phyloP scores from a whole-genome alignment of 2,888 invertebrate species.

The Cecidostiba fungosa region DNA sequence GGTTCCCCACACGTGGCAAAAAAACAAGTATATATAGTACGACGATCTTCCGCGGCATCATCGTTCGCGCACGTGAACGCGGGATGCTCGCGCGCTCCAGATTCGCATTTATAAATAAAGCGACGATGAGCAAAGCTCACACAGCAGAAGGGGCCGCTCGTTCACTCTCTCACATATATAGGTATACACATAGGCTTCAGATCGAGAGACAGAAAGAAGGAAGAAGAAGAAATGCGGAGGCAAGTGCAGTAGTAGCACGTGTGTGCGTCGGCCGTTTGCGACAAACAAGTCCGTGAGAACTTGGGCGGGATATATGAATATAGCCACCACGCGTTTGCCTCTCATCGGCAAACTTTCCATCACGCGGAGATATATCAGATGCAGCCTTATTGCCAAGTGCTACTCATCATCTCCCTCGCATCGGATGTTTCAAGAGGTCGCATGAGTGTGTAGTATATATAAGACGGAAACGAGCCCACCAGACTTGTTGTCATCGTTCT shows the following conservation, averaged over 20 bases:
- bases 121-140: not conserved
- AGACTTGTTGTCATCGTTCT: not conserved
- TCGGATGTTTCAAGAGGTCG: not conserved
- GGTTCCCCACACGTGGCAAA: not conserved
- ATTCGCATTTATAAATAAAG: conserved; percentile 65
- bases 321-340: not conserved
- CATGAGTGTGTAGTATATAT: too few relatives aligned
- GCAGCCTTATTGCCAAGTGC: not conserved
- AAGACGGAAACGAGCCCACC: conserved; percentile 8
- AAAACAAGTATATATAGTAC: not conserved
- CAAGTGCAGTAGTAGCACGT: not conserved
- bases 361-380: not conserved
- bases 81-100: conserved; percentile 66
- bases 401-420: not conserved
- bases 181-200: not conserved
- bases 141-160: not conserved
- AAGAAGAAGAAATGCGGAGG: not conserved
- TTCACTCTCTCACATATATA: not conserved
- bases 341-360: not conserved
- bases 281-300: conserved; percentile 21
- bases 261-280: not conserved
- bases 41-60: conserved; percentile 19
- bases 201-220: too few relatives aligned
- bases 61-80: conserved; percentile 68
- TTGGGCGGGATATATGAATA: conserved; percentile 4